Percentiles rank a stretch among this genome's conserved stretches.
phyloP scores from a whole-genome alignment of 2,113 vertebrate genomes.

The Pelobates fuscus region DNA sequence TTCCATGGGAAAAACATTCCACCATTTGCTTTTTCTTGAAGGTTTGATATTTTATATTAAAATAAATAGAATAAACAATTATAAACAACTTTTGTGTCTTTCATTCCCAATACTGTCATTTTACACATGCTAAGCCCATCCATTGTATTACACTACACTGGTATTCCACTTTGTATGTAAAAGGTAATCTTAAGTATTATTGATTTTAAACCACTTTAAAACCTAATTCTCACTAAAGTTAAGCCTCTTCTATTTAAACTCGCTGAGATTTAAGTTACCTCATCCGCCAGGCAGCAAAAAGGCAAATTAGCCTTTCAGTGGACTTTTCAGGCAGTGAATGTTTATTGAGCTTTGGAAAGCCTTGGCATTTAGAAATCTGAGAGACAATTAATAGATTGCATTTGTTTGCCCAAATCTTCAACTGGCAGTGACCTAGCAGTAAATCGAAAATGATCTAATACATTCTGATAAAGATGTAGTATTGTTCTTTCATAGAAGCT shows the following conservation, averaged over 20 bases:
- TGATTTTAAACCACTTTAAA: slow-evolving; percentile 30
- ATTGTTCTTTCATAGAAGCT: too few relatives aligned
- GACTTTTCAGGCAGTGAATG: background rate
- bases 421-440: too few relatives aligned
- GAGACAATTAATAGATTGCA: background rate
- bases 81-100: too few relatives aligned
- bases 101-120: too few relatives aligned
- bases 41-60: too few relatives aligned
- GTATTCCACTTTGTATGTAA: slow-evolving; percentile 18
- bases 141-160: background rate
- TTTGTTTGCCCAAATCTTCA: background rate
- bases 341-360: background rate
- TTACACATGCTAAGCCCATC: too few relatives aligned
- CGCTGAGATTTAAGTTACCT: slow-evolving; percentile 1
- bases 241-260: slow-evolving; percentile 2
- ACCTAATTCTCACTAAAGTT: background rate
- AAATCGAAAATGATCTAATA: too few relatives aligned
- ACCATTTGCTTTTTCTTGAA: too few relatives aligned
- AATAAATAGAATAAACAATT: too few relatives aligned
- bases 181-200: slow-evolving; percentile 28
- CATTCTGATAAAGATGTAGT: too few relatives aligned
- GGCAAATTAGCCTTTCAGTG: background rate
- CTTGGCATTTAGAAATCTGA: slow-evolving; percentile 1
- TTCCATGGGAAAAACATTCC: too few relatives aligned
- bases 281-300: background rate